Evolutionary conservation across 2,888 invertebrate genomes (phyloP), one percentile per base, ranked within the genome.

Genomic region (Strigamia maritima): DNA sequence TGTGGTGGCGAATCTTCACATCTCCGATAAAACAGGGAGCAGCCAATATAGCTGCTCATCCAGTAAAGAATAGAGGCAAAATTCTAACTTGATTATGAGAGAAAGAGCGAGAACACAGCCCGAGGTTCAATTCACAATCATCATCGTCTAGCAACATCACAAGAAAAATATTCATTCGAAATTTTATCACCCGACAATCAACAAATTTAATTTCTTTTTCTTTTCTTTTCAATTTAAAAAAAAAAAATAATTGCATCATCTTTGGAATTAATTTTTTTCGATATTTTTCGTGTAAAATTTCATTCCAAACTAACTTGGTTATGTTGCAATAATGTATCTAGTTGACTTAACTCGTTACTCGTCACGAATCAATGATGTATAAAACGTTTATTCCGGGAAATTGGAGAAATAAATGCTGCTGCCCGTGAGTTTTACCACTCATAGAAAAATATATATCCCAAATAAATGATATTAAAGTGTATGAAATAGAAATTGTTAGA

Each of bases 11-110:
- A 65, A 65, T 65, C 65, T 28, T 65, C 65, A 65, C 65, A 65
- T 65, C 65, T 65, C 65, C 26, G 65, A 24, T 24, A 65, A 26
- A 65, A 1, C 7, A 4, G 26, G 24, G 65, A 65, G 65, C 24
- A 65, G 65, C 31, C 65, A 26, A n/a, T 65, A n/a, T 49, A 49
- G 16, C 65, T 65, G 24, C 65, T 24, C 24, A 26, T 65, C 65
- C 65, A 65, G 26, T 24, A 65, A 24, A 24, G 65, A 65, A 26
- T 28, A 10, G 65, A 65, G 65, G 22, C 65, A 65, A 65, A 26
- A 65, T 49, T 65, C 65, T 65, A 65, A 65, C 65, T 65, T 28
- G 65, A 65, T 65, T 65, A 65, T 65, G 65, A 65, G 26, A 65
- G 65, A 65, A 26, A 26, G 65, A 65, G 65, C 26, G 14, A 8